Evolutionary conservation across 35 echinoderm and acorn worm genomes (phyloP).

Genomic region (Nesometra sesokonis): DNA sequence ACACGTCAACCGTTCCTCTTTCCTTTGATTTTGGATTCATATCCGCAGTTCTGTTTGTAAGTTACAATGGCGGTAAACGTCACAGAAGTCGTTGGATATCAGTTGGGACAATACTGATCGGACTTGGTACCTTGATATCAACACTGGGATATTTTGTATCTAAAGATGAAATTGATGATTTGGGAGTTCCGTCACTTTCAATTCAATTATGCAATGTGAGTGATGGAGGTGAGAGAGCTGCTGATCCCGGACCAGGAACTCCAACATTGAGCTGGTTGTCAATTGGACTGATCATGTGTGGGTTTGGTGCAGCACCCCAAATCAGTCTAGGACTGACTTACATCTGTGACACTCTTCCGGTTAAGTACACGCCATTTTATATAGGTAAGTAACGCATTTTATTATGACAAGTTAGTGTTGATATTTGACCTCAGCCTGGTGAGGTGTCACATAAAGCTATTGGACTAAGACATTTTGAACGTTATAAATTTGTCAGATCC

Average conservation of each 20-base stretch:
- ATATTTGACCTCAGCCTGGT: too few species aligned
- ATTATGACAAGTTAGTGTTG: too few species aligned
- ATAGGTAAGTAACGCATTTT: not conserved
- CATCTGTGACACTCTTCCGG: not conserved
- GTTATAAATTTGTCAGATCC: too few species aligned
- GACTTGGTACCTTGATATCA: not conserved
- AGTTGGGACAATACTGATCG: not conserved
- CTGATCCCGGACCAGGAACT: not conserved
- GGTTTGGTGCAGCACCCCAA: not conserved
- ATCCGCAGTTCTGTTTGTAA: not conserved
- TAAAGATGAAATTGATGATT: not conserved
- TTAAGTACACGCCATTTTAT: not conserved
- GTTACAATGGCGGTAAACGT: not conserved
- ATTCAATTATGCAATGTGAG: not conserved
- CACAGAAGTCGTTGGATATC: not conserved
- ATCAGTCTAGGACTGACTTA: not conserved
- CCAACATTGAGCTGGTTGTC: not conserved
- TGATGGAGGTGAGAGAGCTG: not conserved
- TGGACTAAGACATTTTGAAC: too few species aligned
- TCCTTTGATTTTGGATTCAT: not conserved
- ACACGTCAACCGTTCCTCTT: not conserved
- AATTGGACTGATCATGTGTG: not conserved
- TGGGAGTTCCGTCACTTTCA: not conserved
- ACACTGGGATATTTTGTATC: not conserved
- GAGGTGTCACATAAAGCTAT: too few species aligned